phyloP scores from a whole-genome alignment of 1,140 invertebrate species.

The Monochamus saltuarius region DNA sequence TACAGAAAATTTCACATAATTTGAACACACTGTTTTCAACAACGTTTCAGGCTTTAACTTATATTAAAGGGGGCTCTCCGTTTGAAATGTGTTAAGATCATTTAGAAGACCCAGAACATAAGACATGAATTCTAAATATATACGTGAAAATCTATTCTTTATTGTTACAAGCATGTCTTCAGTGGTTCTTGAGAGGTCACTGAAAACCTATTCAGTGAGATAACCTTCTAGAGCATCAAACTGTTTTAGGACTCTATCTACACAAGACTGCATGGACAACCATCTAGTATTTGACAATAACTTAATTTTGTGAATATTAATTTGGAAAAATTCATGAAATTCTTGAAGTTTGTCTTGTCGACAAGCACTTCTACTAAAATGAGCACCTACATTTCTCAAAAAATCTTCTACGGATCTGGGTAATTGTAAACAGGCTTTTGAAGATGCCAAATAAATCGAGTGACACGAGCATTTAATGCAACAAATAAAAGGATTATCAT shows the following conservation, averaged over 20 bases:
- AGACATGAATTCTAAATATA: constrained; percentile 46
- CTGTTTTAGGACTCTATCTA: constrained; percentile 45
- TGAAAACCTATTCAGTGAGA: constrained; percentile 37
- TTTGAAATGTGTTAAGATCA: constrained; percentile 47
- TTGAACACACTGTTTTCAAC: no score
- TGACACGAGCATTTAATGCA: constrained; percentile 23
- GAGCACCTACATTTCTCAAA: constrained; percentile 36
- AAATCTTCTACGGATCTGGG: constrained; percentile 21
- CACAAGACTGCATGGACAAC: constrained; percentile 47
- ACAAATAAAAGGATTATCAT: constrained; percentile 8
- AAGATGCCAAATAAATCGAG: constrained; percentile 13
- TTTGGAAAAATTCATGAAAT: constrained; percentile 35
- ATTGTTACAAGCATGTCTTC: constrained; percentile 36
- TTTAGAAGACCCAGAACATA: constrained; percentile 35
- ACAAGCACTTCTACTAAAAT: constrained; percentile 28
- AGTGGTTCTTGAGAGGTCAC: constrained; percentile 44
- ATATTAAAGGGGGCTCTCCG: constrained; percentile 39
- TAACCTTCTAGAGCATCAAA: constrained; percentile 34
- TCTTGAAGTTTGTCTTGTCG: constrained; percentile 42
- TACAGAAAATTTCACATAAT: background rate
- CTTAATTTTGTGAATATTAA: constrained; percentile 45
- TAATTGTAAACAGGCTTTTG: constrained; percentile 19
- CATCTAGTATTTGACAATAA: constrained; percentile 43
- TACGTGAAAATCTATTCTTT: constrained; percentile 38
- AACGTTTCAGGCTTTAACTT: constrained; percentile 37